Percentiles rank a stretch among this genome's conserved stretches.
Evolutionary conservation across 2,113 vertebrate genomes (phyloP).

Genomic region (Melanocharis versteri): DNA sequence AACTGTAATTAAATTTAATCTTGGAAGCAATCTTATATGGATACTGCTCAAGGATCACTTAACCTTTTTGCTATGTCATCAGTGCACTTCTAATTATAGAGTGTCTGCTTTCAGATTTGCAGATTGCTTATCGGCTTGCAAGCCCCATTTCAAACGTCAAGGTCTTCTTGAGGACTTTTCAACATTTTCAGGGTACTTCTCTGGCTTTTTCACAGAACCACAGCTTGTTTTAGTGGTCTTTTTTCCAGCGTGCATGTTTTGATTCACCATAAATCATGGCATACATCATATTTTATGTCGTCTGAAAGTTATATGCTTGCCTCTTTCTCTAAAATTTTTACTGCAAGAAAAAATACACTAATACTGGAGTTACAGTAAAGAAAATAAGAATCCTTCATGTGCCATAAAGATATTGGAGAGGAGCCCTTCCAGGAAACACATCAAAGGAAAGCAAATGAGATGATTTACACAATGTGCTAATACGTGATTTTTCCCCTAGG

Average conservation of each 20-base stretch:
- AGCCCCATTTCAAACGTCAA: conserved; percentile 31
- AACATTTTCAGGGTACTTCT: not conserved
- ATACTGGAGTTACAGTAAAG: not conserved
- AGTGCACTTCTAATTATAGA: conserved; percentile 60
- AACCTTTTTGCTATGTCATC: conserved; percentile 67
- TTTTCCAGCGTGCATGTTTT: not conserved
- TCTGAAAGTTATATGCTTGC: not conserved
- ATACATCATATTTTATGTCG: not conserved
- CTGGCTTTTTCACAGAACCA: not conserved
- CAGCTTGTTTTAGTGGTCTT: not conserved
- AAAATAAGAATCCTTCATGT: not conserved
- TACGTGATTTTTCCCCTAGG: not conserved
- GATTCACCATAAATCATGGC: not conserved
- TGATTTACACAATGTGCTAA: not conserved
- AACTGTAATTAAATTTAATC: conserved; percentile 62
- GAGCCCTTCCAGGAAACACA: not conserved
- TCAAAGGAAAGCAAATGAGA: not conserved
- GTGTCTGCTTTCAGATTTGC: conserved; percentile 31
- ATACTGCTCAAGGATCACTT: conserved; percentile 63
- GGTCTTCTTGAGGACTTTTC: conserved; percentile 47
- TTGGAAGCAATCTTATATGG: conserved; percentile 55
- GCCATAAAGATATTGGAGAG: not conserved
- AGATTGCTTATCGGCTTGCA: conserved; percentile 54
- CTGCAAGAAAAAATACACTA: not conserved
- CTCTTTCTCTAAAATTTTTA: not conserved